Evolutionary conservation across 2,888 invertebrate species (phyloP), one percentile per base, ranked within the genome.

Genomic region (Rhamphomyia laevipes): DNA sequence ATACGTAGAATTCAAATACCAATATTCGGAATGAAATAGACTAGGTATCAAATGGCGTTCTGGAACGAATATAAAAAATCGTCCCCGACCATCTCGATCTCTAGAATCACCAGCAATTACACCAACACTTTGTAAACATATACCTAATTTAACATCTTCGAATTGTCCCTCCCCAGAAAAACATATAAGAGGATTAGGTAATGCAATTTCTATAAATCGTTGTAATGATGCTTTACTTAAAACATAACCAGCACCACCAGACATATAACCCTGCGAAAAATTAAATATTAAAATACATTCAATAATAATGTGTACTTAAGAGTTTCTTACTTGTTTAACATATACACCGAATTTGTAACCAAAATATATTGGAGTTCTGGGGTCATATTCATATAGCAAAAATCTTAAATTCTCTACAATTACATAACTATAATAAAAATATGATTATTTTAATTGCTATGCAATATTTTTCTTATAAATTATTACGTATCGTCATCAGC

Each of bases 401-500:
- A 86, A 86, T 12, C 96, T 77, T 16, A 97, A 73, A 70, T 97
- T 97, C 70, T 97, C 96, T 46, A 96, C 77, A 17, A 97, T 77
- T 12, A 94, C 88, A 67, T 90, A 94, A 42, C 86, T 86, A 68
- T n/a, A 35, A 75, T 73, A 54, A 55, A 1, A 60, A 61, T 13
- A 30, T 45, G 23, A 23, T n/a, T 18, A 13, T 44, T 50, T 40
- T 49, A 52, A 27, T 44, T 13, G 2, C 3, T 16, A 16, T 37
- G 10, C 4, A 16, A 37, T n/a, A n/a, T n/a, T n/a, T n/a, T n/a
- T n/a, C n/a, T n/a, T n/a, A n/a, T n/a, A n/a, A n/a, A 17, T 91
- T 58, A 92, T 91, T 66, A 96, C 94, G 96, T 95, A 64, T 96
- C 96, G 70, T 96, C 96, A 62, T 97, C 96, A n/a, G 96, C 95